Conservation (phyloP, 2,113 vertebrate genomes). For the Corynorhinus townsendii region DNA sequence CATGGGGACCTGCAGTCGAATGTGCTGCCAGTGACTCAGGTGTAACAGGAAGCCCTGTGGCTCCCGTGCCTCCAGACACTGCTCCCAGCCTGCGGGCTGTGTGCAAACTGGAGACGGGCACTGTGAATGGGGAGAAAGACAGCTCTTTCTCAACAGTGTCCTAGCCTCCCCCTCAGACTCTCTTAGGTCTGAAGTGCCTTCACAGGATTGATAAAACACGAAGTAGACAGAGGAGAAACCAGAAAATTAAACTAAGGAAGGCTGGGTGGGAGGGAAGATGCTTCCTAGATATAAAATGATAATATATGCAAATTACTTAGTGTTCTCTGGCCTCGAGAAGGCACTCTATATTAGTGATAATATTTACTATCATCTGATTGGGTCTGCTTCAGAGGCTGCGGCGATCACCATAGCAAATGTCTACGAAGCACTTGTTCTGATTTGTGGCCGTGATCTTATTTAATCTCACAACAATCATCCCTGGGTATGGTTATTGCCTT, state of each 20-base stretch:
- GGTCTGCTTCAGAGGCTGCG: background rate
- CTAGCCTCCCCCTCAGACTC: background rate
- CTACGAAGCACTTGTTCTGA: background rate
- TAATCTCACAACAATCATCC: background rate
- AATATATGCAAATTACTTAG: background rate
- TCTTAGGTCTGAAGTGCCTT: conserved; percentile 36
- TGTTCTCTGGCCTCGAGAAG: background rate
- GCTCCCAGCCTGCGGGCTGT: background rate
- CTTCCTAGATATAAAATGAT: background rate
- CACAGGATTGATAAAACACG: background rate
- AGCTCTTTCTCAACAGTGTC: background rate
- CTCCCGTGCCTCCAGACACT: fast-evolving
- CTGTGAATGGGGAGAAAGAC: background rate
- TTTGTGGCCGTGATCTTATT: background rate
- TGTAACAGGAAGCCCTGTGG: background rate
- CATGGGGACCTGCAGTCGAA: background rate
- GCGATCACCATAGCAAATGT: background rate
- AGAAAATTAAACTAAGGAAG: conserved; percentile 8
- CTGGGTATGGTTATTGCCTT: background rate
- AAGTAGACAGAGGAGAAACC: conserved; percentile 9
- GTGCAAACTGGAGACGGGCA: fast-evolving
- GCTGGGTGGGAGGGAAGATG: background rate
- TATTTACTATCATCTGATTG: conserved; percentile 12
- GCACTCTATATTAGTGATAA: background rate
- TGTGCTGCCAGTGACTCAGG: fast-evolving